Conservation (phyloP, 2,797 vertebrate species). For the Halcyon badia region DNA sequence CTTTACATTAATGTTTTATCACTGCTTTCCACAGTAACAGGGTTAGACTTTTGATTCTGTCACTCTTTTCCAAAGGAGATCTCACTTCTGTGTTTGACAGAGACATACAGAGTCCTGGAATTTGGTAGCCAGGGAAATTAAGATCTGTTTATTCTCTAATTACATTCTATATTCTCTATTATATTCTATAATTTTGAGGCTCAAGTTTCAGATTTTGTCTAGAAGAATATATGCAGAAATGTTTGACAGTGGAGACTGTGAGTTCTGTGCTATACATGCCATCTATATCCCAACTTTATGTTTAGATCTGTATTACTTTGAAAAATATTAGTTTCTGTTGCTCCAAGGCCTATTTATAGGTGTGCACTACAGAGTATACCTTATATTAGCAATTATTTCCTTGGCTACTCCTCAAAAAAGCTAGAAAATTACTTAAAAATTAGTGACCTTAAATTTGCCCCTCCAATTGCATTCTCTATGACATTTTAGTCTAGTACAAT, state of each 20-base stretch:
- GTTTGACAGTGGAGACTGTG: neutral
- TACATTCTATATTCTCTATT: too few species aligned
- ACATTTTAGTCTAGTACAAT: slow-evolving; percentile 79
- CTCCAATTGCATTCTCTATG: slow-evolving; percentile 68
- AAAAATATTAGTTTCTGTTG: neutral
- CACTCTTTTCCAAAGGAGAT: neutral
- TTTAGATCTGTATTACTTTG: neutral
- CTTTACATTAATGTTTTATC: neutral
- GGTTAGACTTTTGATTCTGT: neutral
- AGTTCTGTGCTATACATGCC: neutral
- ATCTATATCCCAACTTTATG: neutral
- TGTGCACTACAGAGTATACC: neutral
- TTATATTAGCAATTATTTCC: slow-evolving; percentile 68
- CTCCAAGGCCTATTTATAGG: neutral
- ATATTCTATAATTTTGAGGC: neutral
- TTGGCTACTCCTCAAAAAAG: slow-evolving; percentile 69
- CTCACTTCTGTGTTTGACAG: neutral
- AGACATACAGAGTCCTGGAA: neutral
- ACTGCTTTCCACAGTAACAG: neutral
- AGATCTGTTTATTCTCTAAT: neutral
- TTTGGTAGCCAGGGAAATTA: neutral
- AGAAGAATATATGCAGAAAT: neutral
- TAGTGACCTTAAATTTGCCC: slow-evolving; percentile 54
- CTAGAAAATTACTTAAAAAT: slow-evolving; percentile 75
- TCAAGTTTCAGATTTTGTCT: neutral